A percentile compares a stretch with the other conserved stretches of the same genome.
phyloP scores from a whole-genome alignment of 2,113 vertebrate genomes.

The Platichthys flesus region DNA sequence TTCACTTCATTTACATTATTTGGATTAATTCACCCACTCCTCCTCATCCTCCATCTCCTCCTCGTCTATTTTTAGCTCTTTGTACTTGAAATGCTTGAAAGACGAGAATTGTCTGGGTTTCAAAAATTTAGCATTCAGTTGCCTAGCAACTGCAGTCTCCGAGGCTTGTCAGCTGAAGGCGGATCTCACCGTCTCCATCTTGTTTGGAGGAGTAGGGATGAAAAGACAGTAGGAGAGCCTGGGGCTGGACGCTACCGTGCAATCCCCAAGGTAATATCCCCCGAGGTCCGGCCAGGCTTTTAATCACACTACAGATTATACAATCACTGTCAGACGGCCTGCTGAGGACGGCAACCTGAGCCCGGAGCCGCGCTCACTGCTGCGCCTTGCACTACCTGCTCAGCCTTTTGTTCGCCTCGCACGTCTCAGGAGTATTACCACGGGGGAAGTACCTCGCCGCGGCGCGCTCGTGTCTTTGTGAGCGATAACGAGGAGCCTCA shows the following conservation, averaged over 20 bases:
- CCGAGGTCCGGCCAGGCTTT: slow-evolving; percentile 60
- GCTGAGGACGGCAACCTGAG: slow-evolving; percentile 51
- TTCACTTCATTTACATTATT: slow-evolving; percentile 73
- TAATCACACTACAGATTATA: slow-evolving; percentile 75
- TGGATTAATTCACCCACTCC: slow-evolving; percentile 54
- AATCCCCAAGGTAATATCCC: slow-evolving; percentile 73
- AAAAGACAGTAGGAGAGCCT: slow-evolving; percentile 57
- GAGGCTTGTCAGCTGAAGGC: slow-evolving; percentile 70
- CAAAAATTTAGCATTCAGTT: slow-evolving; percentile 86
- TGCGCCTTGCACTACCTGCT: slow-evolving; percentile 49
- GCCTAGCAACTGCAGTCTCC: slow-evolving; percentile 79
- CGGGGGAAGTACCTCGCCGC: slow-evolving; percentile 13
- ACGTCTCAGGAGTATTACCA: slow-evolving; percentile 7
- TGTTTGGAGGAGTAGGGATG: slow-evolving; percentile 72
- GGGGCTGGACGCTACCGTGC: slow-evolving; percentile 55
- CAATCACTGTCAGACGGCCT: slow-evolving; percentile 58
- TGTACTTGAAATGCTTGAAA: slow-evolving; percentile 74
- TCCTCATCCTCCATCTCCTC: slow-evolving; percentile 10
- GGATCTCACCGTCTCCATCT: slow-evolving; percentile 74
- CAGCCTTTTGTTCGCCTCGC: slow-evolving; percentile 42
- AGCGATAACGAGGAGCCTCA: slow-evolving; percentile 57
- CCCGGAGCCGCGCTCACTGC: slow-evolving; percentile 24
- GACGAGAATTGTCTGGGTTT: slow-evolving; percentile 77
- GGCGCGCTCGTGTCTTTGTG: slow-evolving; percentile 24
- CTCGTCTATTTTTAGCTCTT: slow-evolving; percentile 72